These are phyloP conservation scores for Phenganax subtilis DNA, from an alignment of 92 coral and sea anemone genomes.

Conservation along the genomic window DNA sequence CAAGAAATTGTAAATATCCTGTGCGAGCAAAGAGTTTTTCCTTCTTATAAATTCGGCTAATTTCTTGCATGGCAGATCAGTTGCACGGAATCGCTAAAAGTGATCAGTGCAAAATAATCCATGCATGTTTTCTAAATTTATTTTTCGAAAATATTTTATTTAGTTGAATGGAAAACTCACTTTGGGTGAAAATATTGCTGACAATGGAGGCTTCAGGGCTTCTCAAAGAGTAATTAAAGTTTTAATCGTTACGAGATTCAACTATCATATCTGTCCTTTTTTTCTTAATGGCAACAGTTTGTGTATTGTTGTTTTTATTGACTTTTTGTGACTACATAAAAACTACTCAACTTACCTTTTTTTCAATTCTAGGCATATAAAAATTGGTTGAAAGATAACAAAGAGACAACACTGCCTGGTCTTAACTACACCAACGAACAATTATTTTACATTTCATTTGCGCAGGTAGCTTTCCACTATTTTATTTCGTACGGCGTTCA, in stretches of 20 bases:
- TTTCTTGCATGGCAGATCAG: too few species aligned
- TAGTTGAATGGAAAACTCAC: constrained; percentile 96
- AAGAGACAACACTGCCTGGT: constrained; percentile 71
- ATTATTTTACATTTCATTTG: constrained; percentile 85
- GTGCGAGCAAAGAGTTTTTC: not conserved
- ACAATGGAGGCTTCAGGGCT: constrained; percentile 94
- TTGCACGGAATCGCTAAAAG: too few species aligned
- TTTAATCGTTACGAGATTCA: too few species aligned
- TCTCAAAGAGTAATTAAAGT: constrained; percentile 62
- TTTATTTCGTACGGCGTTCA: not conserved
- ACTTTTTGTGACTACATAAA: not conserved
- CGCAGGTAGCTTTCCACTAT: constrained; percentile 60
- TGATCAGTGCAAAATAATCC: too few species aligned
- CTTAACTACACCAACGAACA: constrained; percentile 76
- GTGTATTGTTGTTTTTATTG: not conserved
- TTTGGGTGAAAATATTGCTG: constrained; percentile 95
- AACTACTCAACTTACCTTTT: not conserved
- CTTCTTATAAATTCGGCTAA: too few species aligned
- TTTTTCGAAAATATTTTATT: not conserved
- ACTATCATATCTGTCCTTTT: too few species aligned
- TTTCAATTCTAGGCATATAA: constrained; percentile 25
- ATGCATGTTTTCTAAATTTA: too few species aligned
- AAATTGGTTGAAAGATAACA: constrained; percentile 72
- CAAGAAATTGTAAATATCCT: constrained; percentile 6
- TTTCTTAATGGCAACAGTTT: not conserved